phyloP scores from a whole-genome alignment of 2,888 invertebrate genomes.

The Leucophora obtusa region DNA sequence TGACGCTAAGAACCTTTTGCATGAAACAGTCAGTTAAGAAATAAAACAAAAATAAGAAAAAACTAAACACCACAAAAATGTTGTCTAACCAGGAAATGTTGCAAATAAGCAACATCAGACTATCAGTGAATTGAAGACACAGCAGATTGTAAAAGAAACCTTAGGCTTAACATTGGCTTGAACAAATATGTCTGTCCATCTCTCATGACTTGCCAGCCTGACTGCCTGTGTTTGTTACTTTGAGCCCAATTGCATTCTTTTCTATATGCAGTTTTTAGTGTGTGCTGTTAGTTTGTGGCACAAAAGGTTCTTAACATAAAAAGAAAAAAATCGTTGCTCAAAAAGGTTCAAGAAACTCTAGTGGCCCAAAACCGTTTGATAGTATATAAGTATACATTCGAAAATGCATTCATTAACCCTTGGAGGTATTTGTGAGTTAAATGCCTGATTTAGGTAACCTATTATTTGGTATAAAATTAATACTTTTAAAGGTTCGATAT shows the following conservation, averaged over 20 bases:
- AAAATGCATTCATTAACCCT: conserved; percentile 8
- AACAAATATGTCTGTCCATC: conserved; percentile 2
- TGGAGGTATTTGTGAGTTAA: too few species aligned
- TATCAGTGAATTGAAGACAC: background rate
- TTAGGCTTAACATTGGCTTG: conserved; percentile 48
- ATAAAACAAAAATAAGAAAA: background rate
- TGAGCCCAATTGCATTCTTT: conserved; percentile 30
- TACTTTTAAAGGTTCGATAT: too few species aligned
- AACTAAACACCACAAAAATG: conserved; percentile 53
- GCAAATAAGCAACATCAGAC: conserved; percentile 38
- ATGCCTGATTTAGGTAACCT: too few species aligned
- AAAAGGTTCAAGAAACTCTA: conserved; percentile 65
- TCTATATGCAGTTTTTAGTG: conserved; percentile 6
- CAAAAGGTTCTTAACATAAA: conserved; percentile 26
- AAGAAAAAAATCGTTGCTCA: background rate
- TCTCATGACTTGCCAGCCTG: conserved; percentile 12
- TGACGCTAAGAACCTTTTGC: conserved; percentile 58
- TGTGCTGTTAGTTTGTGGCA: conserved; percentile 27
- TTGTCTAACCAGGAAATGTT: conserved; percentile 64
- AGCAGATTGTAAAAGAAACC: conserved; percentile 25
- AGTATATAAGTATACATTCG: background rate
- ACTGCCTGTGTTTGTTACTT: conserved; percentile 30
- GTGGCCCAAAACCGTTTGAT: conserved; percentile 62
- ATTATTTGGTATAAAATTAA: too few species aligned
- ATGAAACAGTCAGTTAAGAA: conserved; percentile 9